Conservation (phyloP, 1,140 invertebrate species). For the Papilio machaon region DNA sequence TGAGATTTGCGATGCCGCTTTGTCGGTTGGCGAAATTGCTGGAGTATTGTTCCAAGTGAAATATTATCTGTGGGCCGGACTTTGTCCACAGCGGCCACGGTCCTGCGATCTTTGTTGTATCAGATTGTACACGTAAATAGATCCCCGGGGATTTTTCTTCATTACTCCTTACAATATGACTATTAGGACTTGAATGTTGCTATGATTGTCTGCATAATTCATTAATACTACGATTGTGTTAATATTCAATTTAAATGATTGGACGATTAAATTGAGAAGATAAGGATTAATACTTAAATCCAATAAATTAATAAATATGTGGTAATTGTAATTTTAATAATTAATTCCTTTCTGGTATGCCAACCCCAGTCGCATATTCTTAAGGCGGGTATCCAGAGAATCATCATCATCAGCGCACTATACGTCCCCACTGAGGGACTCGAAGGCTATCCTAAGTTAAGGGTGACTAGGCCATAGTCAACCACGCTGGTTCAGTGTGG, state of each 20-base stretch:
- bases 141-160: slow-evolving; percentile 14
- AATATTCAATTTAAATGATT: background rate
- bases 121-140: slow-evolving; percentile 45
- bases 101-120: slow-evolving; percentile 49
- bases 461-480: too few species aligned
- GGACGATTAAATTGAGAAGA: background rate
- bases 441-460: too few species aligned
- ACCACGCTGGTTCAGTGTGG: too few species aligned
- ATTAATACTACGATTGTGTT: background rate
- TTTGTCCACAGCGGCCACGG: slow-evolving; percentile 46
- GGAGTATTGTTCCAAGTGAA: slow-evolving; percentile 74
- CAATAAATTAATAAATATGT: background rate
- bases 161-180: slow-evolving; percentile 5
- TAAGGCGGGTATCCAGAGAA: too few species aligned
- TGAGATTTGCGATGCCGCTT: slow-evolving; percentile 79
- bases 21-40: slow-evolving; percentile 74
- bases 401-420: too few species aligned
- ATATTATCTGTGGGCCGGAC: slow-evolving; percentile 66
- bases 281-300: background rate
- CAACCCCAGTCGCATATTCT: background rate
- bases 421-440: too few species aligned
- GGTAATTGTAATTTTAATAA: background rate
- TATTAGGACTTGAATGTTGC: background rate
- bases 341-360: background rate
- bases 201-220: background rate